Evolutionary conservation across 1,140 invertebrate species (phyloP), one percentile per base, ranked within the genome.

Genomic region (Aleiodes sp.): DNA sequence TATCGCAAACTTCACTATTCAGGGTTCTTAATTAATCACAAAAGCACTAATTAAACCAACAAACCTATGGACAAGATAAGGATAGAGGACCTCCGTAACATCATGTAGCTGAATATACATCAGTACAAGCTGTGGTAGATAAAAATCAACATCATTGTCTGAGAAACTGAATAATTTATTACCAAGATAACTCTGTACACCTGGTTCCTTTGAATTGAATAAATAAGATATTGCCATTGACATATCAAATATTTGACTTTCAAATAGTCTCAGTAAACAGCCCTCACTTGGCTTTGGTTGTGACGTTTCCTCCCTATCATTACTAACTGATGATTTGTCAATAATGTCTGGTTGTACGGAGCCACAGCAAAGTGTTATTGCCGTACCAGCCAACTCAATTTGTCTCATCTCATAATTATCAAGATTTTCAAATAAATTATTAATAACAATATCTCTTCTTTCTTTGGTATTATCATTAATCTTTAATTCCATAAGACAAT

Each of bases 91-190:
- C 87, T 99, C 97, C 56, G 97, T 97, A 67, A 99, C 91, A 80
- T 99, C 97, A 75, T 93, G 92, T 91, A 98, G 97, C 86, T 99
- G 96, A 87, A 99, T 96, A 80, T 98, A 99, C 95, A 99, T 97
- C 77, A 96, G 97, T 73, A 99, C 93, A 77, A 99, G 84, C 85
- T 99, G 98, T 39, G 98, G 98, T 78, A 99, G 89, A 87, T 98
- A 99, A 84, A 99, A 98, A 87, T 99, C 97, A 33, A 99, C 95
- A 73, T 98, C 95, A 71, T 89, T 88, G 80, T 96, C 90, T 26
- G 92, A 90, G 86, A 99, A 99, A 86, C 93, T 96, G 85, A 99
- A 99, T 84, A 99, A 91, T 85, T 96, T 95, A 87, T 99, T 98
- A 91, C 96, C 96, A 82, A 98, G 91, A 85, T 99, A 99, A 74